phyloP scores from a whole-genome alignment of 2,888 invertebrate species.

The Strigamia maritima region DNA sequence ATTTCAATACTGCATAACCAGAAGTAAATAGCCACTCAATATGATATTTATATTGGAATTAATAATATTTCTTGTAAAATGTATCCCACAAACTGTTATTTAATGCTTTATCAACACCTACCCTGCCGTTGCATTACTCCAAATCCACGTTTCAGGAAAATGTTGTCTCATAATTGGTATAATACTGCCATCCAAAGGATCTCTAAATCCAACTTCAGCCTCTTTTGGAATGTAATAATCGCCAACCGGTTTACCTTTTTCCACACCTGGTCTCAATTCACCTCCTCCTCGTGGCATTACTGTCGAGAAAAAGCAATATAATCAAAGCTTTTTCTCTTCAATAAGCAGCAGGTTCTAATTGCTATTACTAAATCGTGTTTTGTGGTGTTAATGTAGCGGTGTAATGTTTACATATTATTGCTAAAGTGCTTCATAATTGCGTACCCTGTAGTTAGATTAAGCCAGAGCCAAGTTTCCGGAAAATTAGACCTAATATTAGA shows the following conservation, averaged over 20 bases:
- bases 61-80: too few relatives aligned
- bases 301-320: slow-evolving; percentile 37
- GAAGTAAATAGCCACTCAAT: too few relatives aligned
- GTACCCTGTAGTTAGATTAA: slow-evolving; percentile 44
- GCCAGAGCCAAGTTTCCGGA: slow-evolving; percentile 52
- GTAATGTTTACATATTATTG: background rate
- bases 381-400: background rate
- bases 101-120: slow-evolving; percentile 48
- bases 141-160: slow-evolving; percentile 73
- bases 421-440: slow-evolving; percentile 20
- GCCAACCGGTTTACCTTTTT: slow-evolving; percentile 36
- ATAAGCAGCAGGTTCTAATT: background rate
- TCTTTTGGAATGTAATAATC: slow-evolving; percentile 38
- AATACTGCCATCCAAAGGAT: slow-evolving; percentile 35
- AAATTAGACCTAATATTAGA: slow-evolving; percentile 46
- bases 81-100: too few relatives aligned
- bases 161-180: slow-evolving; percentile 56
- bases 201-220: slow-evolving; percentile 36
- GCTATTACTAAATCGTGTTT: background rate
- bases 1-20: background rate
- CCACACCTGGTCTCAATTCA: slow-evolving; percentile 36
- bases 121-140: slow-evolving; percentile 62
- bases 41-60: too few relatives aligned
- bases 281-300: slow-evolving; percentile 28
- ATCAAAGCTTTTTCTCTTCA: background rate